A percentile compares a stretch with the other conserved stretches of the same genome.
These are phyloP conservation scores for Lumbricus terrestris DNA, from an alignment of 2,888 invertebrate species.

Conservation along the genomic window DNA sequence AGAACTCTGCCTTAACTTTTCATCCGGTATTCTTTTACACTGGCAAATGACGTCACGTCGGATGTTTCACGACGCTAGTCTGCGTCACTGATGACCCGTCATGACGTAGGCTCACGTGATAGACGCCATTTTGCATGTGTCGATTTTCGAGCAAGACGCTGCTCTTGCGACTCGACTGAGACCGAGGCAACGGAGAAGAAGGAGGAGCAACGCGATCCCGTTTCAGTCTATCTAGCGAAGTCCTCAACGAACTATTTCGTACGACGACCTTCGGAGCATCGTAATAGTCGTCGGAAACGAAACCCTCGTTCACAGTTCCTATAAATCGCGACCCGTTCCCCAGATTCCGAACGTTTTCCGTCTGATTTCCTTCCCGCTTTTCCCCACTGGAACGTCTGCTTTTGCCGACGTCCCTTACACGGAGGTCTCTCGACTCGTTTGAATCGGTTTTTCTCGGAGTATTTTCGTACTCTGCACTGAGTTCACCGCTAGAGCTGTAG, in stretches of 20 bases:
- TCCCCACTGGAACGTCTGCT: neutral
- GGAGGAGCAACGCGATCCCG: neutral
- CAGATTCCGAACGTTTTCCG: neutral
- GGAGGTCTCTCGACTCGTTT: neutral
- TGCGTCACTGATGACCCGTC: conserved; percentile 16
- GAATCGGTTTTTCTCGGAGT: neutral
- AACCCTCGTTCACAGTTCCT: neutral
- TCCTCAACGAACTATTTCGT: neutral
- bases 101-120: conserved; percentile 8
- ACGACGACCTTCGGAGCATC: neutral
- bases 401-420: neutral
- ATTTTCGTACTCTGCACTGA: neutral
- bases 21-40: neutral
- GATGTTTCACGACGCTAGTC: neutral
- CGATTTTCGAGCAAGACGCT: neutral
- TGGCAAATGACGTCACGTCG: neutral
- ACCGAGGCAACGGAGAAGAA: neutral
- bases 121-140: neutral
- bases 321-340: neutral
- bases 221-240: neutral
- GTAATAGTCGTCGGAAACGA: neutral
- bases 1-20: neutral
- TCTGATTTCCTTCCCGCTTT: too few relatives aligned
- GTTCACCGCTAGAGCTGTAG: conserved; percentile 9
- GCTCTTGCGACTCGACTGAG: neutral